phyloP scores from a whole-genome alignment of 2,797 vertebrate species.

The Gallinago stenura region DNA sequence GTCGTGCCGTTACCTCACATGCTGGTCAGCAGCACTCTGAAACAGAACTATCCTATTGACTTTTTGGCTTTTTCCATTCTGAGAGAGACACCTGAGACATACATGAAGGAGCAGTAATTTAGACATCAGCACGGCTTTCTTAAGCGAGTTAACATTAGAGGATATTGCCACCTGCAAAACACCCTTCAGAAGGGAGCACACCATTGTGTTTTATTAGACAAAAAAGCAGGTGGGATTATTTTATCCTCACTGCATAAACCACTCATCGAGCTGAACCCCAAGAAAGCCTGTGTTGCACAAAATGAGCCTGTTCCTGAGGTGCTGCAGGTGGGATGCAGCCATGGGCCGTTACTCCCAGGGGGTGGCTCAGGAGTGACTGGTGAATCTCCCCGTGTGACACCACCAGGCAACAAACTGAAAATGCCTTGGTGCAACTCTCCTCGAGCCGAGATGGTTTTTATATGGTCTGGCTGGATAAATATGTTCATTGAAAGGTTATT shows the following conservation, averaged over 20 bases:
- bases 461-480: background rate
- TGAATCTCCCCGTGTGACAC: background rate
- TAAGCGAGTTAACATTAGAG: background rate
- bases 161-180: background rate
- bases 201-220: background rate
- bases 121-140: background rate
- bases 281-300: background rate
- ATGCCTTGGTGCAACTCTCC: background rate
- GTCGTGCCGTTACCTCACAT: background rate
- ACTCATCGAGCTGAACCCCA: background rate
- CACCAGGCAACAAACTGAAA: background rate
- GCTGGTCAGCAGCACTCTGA: background rate
- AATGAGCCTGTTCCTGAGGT: rapidly evolving
- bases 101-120: background rate
- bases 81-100: background rate
- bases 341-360: rapidly evolving
- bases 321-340: background rate
- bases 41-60: background rate
- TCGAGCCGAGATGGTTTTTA: background rate
- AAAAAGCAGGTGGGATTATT: background rate
- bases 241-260: background rate
- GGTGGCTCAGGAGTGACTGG: rapidly evolving
- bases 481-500: background rate
- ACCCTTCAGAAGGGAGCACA: background rate
- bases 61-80: background rate